phyloP scores from a whole-genome alignment of 1,140 invertebrate genomes.

The Rhagoletis zephyria region DNA sequence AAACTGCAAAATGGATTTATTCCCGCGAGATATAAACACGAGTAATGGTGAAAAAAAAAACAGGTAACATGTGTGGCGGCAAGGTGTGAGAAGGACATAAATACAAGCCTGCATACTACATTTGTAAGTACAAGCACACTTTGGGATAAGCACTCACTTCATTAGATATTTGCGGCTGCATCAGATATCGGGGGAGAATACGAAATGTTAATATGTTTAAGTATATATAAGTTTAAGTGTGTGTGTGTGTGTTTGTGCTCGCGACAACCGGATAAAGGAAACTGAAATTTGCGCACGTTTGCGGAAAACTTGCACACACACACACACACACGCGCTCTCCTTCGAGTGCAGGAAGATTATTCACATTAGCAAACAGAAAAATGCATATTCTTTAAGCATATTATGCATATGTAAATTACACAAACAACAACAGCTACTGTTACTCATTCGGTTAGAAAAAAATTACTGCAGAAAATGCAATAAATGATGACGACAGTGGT shows the following conservation, averaged over 20 bases:
- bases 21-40: constrained; percentile 32
- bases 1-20: constrained; percentile 52
- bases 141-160: constrained; percentile 30
- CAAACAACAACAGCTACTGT: neutral
- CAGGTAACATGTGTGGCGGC: neutral
- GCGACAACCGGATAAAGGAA: constrained; percentile 39
- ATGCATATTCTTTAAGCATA: constrained; percentile 41
- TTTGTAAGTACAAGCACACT: neutral
- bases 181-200: constrained; percentile 10
- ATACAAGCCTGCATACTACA: neutral
- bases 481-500: constrained; percentile 40
- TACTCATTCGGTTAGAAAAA: neutral
- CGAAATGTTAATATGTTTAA: neutral
- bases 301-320: neutral
- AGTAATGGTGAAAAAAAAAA: neutral
- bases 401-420: constrained; percentile 53
- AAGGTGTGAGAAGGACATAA: neutral
- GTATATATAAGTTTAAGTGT: neutral
- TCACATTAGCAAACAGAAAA: constrained; percentile 7
- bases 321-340: neutral
- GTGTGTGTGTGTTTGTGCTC: neutral
- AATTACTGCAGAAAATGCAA: constrained; percentile 9
- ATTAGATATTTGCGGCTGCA: constrained; percentile 30
- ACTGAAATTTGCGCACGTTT: constrained; percentile 28
- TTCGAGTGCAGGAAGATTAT: neutral